These are phyloP conservation scores for Actinopyga echinites DNA, from an alignment of 53 echinoderm and acorn worm genomes.

Conservation along the genomic window DNA sequence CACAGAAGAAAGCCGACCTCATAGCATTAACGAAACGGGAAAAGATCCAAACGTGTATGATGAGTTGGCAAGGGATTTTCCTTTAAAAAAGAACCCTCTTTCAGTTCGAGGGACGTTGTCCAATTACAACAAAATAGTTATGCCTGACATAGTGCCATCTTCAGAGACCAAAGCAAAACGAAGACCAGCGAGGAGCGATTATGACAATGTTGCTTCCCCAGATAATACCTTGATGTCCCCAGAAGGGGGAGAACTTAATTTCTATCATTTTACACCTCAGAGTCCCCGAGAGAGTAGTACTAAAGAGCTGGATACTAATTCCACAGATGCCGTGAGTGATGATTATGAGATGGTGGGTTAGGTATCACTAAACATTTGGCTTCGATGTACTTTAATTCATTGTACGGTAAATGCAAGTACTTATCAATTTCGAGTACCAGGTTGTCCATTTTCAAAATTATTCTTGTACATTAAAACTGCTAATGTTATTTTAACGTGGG, in stretches of 20 bases:
- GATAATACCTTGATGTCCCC: not conserved
- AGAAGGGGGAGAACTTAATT: not conserved
- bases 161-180: not conserved
- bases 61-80: slow-evolving; percentile 14
- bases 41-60: not conserved
- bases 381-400: not conserved
- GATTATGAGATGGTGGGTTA: slow-evolving; percentile 29
- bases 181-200: not conserved
- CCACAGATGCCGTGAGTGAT: not conserved
- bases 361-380: not conserved
- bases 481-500: no score
- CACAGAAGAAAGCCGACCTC: not conserved
- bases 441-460: no score
- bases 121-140: slow-evolving; percentile 8
- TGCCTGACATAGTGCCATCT: slow-evolving; percentile 23
- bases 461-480: no score
- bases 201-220: not conserved
- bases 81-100: slow-evolving; percentile 13
- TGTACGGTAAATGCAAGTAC: no score
- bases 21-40: not conserved
- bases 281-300: not conserved
- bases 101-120: not conserved
- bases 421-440: no score
- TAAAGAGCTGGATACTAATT: not conserved
- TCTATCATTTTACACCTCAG: slow-evolving; percentile 7